Base-by-base conservation (phyloP, 2,797 vertebrate genomes). In the Enteromius unitaeniatus region DNA sequence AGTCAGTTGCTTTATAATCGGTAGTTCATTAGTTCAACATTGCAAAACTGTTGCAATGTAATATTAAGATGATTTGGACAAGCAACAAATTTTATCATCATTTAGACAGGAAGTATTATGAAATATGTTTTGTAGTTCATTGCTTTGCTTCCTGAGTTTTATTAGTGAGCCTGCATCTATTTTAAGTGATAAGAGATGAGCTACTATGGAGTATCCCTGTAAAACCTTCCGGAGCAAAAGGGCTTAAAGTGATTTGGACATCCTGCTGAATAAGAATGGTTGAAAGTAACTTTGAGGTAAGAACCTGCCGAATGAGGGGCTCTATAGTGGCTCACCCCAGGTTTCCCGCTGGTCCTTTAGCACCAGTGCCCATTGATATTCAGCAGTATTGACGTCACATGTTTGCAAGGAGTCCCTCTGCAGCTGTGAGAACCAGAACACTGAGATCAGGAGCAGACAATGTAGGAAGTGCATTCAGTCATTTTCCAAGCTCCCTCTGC, bases 361-460 rank as follows among this genome's bases (percentile, higher is more conserved):
- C 68, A 70, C 15, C 62, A 75, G 31, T 77, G 82, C 58, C 74
- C 67, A 81, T 83, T 87, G 83, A 86, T 85, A 86, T 88, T 87
- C 77, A 82, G 67, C 82, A 53, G 81, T 45, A 85, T 15, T 88
- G 87, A 87, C 78, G 85, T 89, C 87, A 87, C 78, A 37, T 82
- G 70, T 86, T 88, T 88, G 83, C 76, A 75, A 68, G 85, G 84
- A 81, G 80, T 78, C 77, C 75, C 76, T 88, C 58, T 81, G 86
- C 81, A 86, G 79, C 84, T 86, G 78, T 81, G 79, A 84, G 85
- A 78, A 83, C 55, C 76, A 81, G 83, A 83, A 77, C 77, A 70
- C 40, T 40, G 74, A 78, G 81, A 85, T 82, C 47, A 82, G 78
- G 80, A 84, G 84, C 62, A 82, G 73, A 76, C 83, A 40, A 47